Conservation (phyloP, 2,888 invertebrate genomes). For the Melinopterus prodromus region DNA sequence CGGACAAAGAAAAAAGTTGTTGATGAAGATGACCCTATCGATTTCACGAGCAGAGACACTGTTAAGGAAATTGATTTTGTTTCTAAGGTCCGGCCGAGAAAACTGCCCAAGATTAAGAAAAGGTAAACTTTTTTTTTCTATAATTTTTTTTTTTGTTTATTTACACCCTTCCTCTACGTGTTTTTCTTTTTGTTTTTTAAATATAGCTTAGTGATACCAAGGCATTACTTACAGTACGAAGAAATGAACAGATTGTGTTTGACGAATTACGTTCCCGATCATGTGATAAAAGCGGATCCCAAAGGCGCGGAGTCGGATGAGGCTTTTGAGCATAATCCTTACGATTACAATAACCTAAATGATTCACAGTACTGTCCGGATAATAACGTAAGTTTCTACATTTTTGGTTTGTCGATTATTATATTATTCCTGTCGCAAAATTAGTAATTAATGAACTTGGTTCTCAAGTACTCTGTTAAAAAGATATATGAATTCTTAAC, state of each 20-base stretch:
- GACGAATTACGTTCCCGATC: slow-evolving; percentile 16
- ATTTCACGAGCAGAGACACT: background rate
- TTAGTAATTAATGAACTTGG: too few relatives aligned
- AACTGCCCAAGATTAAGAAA: too few relatives aligned
- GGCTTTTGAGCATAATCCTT: slow-evolving; percentile 49
- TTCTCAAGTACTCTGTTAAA: too few relatives aligned
- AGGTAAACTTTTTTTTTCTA: too few relatives aligned
- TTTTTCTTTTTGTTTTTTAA: background rate
- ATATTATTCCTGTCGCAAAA: background rate
- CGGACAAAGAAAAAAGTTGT: slow-evolving; percentile 26
- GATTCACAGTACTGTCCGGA: slow-evolving; percentile 63
- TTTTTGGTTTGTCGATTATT: background rate
- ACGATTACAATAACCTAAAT: slow-evolving; percentile 66
- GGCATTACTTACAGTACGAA: background rate
- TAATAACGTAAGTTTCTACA: background rate
- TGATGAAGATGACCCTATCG: background rate
- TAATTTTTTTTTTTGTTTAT: background rate
- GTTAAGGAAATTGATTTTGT: too few relatives aligned
- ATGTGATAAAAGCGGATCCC: slow-evolving; percentile 31
- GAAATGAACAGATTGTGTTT: slow-evolving; percentile 4
- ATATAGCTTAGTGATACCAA: background rate
- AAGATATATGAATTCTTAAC: too few relatives aligned
- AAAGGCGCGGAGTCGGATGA: slow-evolving; percentile 13
- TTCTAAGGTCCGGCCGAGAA: too few relatives aligned
- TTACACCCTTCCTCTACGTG: background rate